Evolutionary conservation across 2,888 invertebrate species (phyloP).

Genomic region (Cataglyphis albicans): DNA sequence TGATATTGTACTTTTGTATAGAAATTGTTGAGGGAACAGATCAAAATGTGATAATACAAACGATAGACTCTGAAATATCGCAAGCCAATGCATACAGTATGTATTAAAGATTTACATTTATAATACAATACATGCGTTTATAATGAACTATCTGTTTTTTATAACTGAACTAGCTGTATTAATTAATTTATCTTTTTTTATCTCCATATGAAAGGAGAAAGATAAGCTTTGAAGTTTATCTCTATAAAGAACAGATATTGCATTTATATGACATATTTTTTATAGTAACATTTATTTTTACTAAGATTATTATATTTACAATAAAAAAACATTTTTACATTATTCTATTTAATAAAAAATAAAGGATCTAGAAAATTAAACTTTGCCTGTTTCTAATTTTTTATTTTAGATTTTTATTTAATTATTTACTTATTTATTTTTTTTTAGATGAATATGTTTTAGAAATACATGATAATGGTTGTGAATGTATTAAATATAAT

Average conservation of each 20-base stretch:
- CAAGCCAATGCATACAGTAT: neutral
- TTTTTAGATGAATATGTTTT: neutral
- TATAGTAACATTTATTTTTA: neutral
- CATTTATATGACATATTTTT: neutral
- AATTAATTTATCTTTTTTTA: no score
- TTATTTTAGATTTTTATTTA: neutral
- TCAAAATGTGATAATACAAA: neutral
- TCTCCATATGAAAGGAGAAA: no score
- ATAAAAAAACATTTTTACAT: neutral
- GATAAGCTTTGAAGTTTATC: no score
- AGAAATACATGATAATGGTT: neutral
- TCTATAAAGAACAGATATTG: no score
- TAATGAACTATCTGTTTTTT: no score
- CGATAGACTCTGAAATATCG: neutral
- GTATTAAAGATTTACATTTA: neutral
- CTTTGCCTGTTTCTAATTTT: neutral
- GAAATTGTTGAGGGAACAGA: neutral
- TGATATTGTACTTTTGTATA: neutral
- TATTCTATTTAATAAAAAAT: neutral
- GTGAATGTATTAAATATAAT: conserved; percentile 59
- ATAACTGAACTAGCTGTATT: no score
- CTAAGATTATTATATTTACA: neutral
- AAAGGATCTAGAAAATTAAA: neutral
- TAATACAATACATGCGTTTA: no score
- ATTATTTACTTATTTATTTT: neutral